Percentiles rank a stretch among this genome's conserved stretches.
Conservation (phyloP, 2,113 vertebrate species). For the Cavia porcellus region DNA sequence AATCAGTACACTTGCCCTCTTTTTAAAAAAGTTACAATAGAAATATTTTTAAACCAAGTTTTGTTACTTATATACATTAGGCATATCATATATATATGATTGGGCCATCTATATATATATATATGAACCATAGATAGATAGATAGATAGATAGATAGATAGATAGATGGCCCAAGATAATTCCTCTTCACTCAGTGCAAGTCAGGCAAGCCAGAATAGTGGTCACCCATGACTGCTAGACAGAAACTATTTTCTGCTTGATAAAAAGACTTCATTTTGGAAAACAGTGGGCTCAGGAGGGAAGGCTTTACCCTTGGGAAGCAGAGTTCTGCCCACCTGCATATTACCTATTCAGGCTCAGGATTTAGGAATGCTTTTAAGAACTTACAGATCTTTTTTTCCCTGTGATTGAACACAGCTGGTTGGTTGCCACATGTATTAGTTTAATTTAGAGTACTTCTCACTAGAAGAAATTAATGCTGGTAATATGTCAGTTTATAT, state of each 20-base stretch:
- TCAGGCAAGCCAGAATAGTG: not conserved
- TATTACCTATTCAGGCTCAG: not conserved
- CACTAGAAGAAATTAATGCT: not conserved
- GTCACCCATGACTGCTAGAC: not conserved
- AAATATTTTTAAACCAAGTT: not conserved
- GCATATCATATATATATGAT: not conserved
- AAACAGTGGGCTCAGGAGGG: constrained; percentile 4
- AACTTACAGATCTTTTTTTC: not conserved
- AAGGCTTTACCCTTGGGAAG: constrained; percentile 12
- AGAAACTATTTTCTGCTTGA: constrained; percentile 19
- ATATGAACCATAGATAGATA: too few relatives aligned
- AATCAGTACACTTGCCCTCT: not conserved
- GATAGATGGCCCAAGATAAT: not conserved
- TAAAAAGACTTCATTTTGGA: not conserved
- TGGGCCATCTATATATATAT: too few relatives aligned
- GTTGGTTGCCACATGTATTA: not conserved
- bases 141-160: too few relatives aligned
- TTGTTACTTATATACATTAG: not conserved
- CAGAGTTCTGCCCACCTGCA: not conserved
- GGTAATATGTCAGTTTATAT: not conserved
- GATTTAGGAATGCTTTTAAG: constrained; percentile 16
- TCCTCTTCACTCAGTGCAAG: not conserved
- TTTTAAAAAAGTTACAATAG: not conserved
- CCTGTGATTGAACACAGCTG: not conserved
- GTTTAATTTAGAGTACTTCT: constrained; percentile 33